A percentile compares a stretch with the other conserved stretches of the same genome.
phyloP scores from a whole-genome alignment of 1,140 invertebrate genomes.

The Drosophila miranda region DNA sequence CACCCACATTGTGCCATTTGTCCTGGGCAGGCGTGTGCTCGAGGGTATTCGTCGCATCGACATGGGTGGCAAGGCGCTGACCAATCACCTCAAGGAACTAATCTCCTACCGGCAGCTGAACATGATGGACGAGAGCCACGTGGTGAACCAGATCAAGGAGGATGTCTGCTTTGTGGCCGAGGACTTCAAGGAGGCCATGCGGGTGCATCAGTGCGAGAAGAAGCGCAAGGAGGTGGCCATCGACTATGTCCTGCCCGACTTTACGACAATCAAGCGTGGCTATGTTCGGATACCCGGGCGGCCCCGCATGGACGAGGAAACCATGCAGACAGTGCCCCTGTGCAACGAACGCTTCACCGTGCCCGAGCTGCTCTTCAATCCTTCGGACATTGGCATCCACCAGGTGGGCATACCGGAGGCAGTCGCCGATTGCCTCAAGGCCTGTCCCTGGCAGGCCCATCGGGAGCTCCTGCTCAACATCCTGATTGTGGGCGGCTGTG shows the following conservation, averaged over 20 bases:
- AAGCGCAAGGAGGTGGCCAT: conserved; percentile 87
- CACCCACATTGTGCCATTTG: conserved; percentile 96
- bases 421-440: conserved; percentile 89
- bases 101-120: conserved; percentile 96
- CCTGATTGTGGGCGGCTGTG: conserved; percentile 95
- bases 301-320: conserved; percentile 60
- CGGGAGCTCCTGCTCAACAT: conserved; percentile 95
- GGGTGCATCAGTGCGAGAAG: conserved; percentile 86
- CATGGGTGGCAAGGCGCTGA: conserved; percentile 97
- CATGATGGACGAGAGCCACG: conserved; percentile 99
- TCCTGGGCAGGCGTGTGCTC: conserved; percentile 93
- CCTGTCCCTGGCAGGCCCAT: conserved; percentile 90
- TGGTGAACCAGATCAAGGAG: conserved; percentile 99
- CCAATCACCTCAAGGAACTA: conserved; percentile 99
- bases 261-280: conserved; percentile 92
- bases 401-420: conserved; percentile 95
- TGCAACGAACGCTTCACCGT: conserved; percentile 97
- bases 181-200: conserved; percentile 94
- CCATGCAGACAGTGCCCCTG: conserved; percentile 90
- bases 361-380: conserved; percentile 97
- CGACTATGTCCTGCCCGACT: conserved; percentile 98
- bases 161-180: conserved; percentile 97
- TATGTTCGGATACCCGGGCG: conserved; percentile 84
- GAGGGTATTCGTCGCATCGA: conserved; percentile 93
- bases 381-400: conserved; percentile 96